Evolutionary conservation across 2,113 vertebrate species (phyloP), one percentile per base, ranked within the genome.

Genomic region (Aix galericulata): DNA sequence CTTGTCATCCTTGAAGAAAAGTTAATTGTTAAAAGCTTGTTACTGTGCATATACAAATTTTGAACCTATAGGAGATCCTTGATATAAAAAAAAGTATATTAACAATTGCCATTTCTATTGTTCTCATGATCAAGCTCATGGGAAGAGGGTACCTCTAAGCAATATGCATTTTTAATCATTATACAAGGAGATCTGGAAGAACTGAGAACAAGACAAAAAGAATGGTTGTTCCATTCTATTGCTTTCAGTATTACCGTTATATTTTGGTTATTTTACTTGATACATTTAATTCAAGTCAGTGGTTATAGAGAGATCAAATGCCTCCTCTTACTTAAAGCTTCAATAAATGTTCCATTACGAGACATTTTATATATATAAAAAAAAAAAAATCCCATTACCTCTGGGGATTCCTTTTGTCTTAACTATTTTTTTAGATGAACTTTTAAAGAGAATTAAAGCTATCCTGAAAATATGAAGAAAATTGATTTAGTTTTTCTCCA

Each of bases 251-350:
- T 7, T 50, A 36, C 8, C 8, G 31, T 89, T 91, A 53, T 86
- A 58, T 50, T 84, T 93, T 78, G 83, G 27, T 81, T 91, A 91
- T 53, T 88, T 53, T 66, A 88, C 34, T 60, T 78, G 34, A 76
- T 56, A 23, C 29, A 52, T 84, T 95, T 81, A 91, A 84, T 78
- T 92, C 38, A 64, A 88, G 32, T 8, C 42, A 86, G 26, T 93
- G 69, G 79, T 95, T 93, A 86, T 15, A 88, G 42, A 88, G 27
- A 64, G 73, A 84, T 89, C 66, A 78, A 94, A n/a, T 75, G 20
- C 72, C 50, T 91, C 9, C 13, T 78, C 50, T 88, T 91, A 91
- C 91, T 87, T 95, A 94, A 86, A 18, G 13, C 13, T 90, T 83
- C 76, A 69, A 4, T 67, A 91, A 71, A 7, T 18, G 38, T 92